phyloP scores from a whole-genome alignment of 2,797 vertebrate genomes.

The Orientallactaga sibirica region DNA sequence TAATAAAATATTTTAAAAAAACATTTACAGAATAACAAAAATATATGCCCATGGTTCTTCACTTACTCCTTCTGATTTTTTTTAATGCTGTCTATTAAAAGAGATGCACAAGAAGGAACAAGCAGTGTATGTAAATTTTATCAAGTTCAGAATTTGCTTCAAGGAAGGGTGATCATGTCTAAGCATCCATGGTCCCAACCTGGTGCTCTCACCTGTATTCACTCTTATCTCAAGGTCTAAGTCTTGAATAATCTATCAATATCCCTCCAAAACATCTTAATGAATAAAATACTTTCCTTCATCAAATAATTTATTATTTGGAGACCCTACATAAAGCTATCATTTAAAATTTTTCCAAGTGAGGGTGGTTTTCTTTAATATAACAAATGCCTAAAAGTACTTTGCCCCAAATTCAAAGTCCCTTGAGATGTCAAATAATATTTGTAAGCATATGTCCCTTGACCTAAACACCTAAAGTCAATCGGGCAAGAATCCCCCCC shows the following conservation, averaged over 20 bases:
- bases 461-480: slow-evolving; percentile 9
- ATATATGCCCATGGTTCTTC: background rate
- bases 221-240: slow-evolving; percentile 2
- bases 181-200: background rate
- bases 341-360: slow-evolving; percentile 20
- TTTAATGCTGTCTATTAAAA: background rate
- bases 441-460: slow-evolving; percentile 37
- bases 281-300: slow-evolving; percentile 51
- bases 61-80: background rate
- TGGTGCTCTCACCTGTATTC: background rate
- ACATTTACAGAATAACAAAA: slow-evolving; percentile 48
- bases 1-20: background rate
- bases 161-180: background rate
- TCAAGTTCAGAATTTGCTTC: background rate
- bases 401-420: slow-evolving; percentile 60
- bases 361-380: background rate
- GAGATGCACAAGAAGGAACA: slow-evolving; percentile 4
- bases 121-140: background rate
- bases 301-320: slow-evolving; percentile 57
- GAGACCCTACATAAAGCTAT: slow-evolving; percentile 39
- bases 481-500: slow-evolving; percentile 21
- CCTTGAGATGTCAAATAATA: slow-evolving; percentile 52
- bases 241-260: background rate
- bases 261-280: slow-evolving; percentile 45
- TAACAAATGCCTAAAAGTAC: slow-evolving; percentile 27